Evolutionary conservation across 2,797 vertebrate genomes (phyloP).

Genomic region (Rhabdophis nuchalis): DNA sequence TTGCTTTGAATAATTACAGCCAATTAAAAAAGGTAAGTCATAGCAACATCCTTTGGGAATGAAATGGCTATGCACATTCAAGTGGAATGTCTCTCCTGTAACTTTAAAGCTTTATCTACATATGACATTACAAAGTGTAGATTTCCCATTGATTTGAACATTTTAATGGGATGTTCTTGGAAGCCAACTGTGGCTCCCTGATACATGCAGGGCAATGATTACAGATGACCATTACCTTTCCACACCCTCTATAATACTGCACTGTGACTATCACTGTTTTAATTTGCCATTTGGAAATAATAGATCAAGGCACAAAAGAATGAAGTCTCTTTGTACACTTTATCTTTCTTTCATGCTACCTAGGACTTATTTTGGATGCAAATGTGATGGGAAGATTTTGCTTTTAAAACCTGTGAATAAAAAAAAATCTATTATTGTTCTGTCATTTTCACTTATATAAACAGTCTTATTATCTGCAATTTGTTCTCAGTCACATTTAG

Average conservation of each 20-base stretch:
- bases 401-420: slow-evolving; percentile 20
- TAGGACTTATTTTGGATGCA: slow-evolving; percentile 5
- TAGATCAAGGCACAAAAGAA: not conserved
- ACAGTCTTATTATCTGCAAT: slow-evolving; percentile 10
- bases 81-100: not conserved
- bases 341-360: not conserved
- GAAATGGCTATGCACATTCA: not conserved
- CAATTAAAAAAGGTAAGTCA: not conserved
- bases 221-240: not conserved
- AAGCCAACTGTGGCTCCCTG: not conserved
- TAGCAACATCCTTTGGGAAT: not conserved
- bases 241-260: not conserved
- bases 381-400: not conserved
- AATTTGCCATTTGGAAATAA: not conserved
- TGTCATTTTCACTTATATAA: slow-evolving; percentile 4
- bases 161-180: not conserved
- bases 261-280: not conserved
- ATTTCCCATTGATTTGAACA: not conserved
- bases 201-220: not conserved
- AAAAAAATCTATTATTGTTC: not conserved
- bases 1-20: not conserved
- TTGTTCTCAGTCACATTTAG: slow-evolving; percentile 20
- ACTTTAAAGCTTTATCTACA: not conserved
- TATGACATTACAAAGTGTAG: not conserved
- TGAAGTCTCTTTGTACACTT: not conserved